Evolutionary conservation across 2,888 invertebrate species (phyloP), one percentile per base, ranked within the genome.

Genomic region (Nomada ruficornis): DNA sequence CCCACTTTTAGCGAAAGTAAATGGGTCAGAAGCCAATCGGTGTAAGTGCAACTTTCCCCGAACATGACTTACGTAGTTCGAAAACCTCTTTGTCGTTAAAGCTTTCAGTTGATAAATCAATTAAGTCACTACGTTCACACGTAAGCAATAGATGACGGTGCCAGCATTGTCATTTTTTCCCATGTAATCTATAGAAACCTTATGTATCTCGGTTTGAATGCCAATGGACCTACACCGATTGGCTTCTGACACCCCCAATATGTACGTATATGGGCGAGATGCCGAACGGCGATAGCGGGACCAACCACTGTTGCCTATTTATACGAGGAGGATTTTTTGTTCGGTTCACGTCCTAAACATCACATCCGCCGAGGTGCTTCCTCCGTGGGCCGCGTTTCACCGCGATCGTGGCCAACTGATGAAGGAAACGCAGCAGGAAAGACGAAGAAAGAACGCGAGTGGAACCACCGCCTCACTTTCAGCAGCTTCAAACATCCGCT

Each of bases 281-380:
- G 74, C 74, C 67, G 86, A 78, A 71, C 80, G 69, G 73, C 72
- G 63, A 68, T 77, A 71, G 20, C 77, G 67, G 72, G 79, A 71
- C 75, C 86, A 84, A 89, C 88, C 88, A 90, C 89, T 80, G 82
- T 80, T 64, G 85, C 84, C 89, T 90, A 90, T 89, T 90, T 89
- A 90, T 88, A 90, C 87, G 78, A 73, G 65, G 77, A 70, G 65
- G 57, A 81, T 83, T 90, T 90, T 89, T 90, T 89, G 82, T 84
- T 83, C 82, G 80, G 77, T 60, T 59, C 82, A 67, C 85, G 84
- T 87, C 86, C 86, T 89, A 92, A 91, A 92, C 91, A 92, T 91
- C 90, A 91, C 91, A 92, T 92, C 91, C 91, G 91, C 86, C 84
- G 87, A 88, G 85, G 88, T 88, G 87, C 86, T 87, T 89, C 83